Evolutionary conservation across 2,797 vertebrate genomes (phyloP).

Genomic region (Dipus sagitta): DNA sequence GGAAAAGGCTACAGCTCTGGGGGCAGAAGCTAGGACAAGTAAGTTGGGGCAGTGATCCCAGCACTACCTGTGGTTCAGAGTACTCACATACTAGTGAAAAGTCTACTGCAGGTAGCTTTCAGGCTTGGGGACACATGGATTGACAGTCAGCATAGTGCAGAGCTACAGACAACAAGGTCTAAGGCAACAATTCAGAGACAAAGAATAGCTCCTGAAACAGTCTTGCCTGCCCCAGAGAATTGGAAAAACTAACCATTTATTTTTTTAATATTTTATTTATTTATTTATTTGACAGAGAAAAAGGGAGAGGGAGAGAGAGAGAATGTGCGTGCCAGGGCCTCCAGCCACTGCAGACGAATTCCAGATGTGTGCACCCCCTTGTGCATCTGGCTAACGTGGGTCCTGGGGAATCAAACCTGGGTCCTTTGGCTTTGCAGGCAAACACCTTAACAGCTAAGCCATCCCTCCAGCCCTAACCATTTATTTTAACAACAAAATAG

Average conservation of each 20-base stretch:
- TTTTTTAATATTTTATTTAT: too few species aligned
- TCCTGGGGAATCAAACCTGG: too few species aligned
- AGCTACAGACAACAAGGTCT: not conserved
- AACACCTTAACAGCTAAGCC: too few species aligned
- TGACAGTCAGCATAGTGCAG: accelerated
- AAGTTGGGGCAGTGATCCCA: not conserved
- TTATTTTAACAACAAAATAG: not conserved
- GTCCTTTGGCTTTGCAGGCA: too few species aligned
- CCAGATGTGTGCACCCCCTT: too few species aligned
- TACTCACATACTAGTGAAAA: not conserved
- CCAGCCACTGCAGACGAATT: too few species aligned
- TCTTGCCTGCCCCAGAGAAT: accelerated
- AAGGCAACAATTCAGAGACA: too few species aligned
- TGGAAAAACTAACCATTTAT: too few species aligned
- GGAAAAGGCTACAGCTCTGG: not conserved
- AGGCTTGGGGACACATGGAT: accelerated
- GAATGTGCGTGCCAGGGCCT: too few species aligned
- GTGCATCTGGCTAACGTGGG: too few species aligned
- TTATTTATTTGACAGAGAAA: too few species aligned
- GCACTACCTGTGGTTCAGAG: not conserved
- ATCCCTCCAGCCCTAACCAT: not conserved
- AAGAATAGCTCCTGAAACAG: not conserved
- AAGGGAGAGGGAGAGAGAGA: too few species aligned
- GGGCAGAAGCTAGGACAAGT: not conserved
- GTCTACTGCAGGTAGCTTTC: not conserved